Evolutionary conservation across 2,113 vertebrate genomes (phyloP).

Genomic region (Loxodonta africana): DNA sequence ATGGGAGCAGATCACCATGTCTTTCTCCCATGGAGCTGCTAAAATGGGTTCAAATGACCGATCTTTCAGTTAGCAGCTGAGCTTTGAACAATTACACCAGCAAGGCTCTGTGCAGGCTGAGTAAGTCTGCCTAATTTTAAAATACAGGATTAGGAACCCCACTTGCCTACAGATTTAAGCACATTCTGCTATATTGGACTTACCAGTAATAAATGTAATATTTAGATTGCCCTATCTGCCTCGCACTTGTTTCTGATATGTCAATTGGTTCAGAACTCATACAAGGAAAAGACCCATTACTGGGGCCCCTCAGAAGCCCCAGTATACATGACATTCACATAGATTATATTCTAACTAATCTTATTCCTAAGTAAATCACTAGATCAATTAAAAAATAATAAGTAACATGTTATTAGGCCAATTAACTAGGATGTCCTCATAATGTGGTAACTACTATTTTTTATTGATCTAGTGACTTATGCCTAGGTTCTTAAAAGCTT

Average conservation of each 20-base stretch:
- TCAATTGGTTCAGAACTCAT: neutral
- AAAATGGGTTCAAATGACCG: neutral
- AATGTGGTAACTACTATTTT: too few relatives aligned
- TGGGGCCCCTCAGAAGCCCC: neutral
- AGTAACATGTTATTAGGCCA: neutral
- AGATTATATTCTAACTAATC: constrained; percentile 16
- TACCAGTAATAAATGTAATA: neutral
- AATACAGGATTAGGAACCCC: neutral
- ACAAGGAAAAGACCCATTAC: neutral
- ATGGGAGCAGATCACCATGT: too few relatives aligned
- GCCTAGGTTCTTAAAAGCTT: neutral
- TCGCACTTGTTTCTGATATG: neutral
- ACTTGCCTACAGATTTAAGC: neutral
- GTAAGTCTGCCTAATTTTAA: neutral
- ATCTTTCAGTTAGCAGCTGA: neutral
- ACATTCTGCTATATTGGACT: neutral
- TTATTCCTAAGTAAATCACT: constrained; percentile 14
- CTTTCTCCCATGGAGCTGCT: neutral
- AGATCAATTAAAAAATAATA: constrained; percentile 1
- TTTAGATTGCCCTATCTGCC: neutral
- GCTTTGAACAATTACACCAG: neutral
- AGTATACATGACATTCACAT: neutral
- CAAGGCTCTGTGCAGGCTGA: neutral
- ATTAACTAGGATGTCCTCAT: too few relatives aligned
- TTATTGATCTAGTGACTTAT: neutral